Evolutionary conservation across 2,888 invertebrate species (phyloP), one percentile per base, ranked within the genome.

Genomic region (Xanthia icteritia): DNA sequence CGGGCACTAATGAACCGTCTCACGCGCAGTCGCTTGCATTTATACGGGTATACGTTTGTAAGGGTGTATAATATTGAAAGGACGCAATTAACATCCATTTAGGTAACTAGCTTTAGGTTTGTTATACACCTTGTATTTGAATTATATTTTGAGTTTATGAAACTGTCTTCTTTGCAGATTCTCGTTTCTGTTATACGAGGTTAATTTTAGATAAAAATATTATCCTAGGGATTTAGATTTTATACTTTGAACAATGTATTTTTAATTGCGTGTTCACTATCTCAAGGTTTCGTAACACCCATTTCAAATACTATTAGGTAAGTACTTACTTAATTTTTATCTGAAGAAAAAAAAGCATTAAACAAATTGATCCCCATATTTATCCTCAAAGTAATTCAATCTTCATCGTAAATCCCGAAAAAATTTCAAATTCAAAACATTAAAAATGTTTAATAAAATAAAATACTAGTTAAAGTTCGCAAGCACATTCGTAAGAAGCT

Each of bases 1-100:
- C 71, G 54, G 17, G 73, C 74, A 48, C 84, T 89, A 89, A 89
- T 90, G 86, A 88, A 89, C 85, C 79, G 68, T 73, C 72, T 83
- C 69, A 63, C 54, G 69, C 73, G 65, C 27, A 17, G 27, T 51
- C 60, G 39, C n/a, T 78, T 63, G n/a, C 51, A 60, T 64, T 82
- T 54, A 76, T 51, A 76, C 58, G 8, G 54, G 23, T 71, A 42
- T 27, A 56, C 56, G n/a, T 31, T 51, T 73, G 39, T 58, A 48
- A 36, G 17, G 13, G 20, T 20, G 27, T 31, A 31, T 9, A 17
- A 42, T 54, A 39, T 48, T 71, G 23, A 69, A 75, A n/a, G 20
- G 48, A 13, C 56, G 56, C n/a, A 68, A 76, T 81, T 72, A 70
- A 39, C 36, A 67, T 36, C 17, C 13, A 66, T n/a, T 79, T 79